Evolutionary conservation across 2,113 vertebrate genomes (phyloP).

Genomic region (Furnarius figulus): DNA sequence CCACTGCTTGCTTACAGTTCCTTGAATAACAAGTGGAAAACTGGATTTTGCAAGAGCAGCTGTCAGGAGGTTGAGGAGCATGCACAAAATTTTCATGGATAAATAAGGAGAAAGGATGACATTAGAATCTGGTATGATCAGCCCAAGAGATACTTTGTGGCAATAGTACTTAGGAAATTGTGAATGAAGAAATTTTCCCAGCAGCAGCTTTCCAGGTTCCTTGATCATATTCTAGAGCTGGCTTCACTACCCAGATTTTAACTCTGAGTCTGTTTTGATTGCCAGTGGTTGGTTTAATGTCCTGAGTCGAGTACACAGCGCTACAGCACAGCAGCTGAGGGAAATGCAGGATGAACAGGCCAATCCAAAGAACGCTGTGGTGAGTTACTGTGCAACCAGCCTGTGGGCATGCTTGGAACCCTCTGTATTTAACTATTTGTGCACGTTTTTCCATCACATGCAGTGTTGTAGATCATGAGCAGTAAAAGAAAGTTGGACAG

Average conservation of each 20-base stretch:
- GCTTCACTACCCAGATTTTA: not conserved
- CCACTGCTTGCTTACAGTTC: not conserved
- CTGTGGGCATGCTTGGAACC: not conserved
- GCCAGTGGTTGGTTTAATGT: constrained; percentile 89
- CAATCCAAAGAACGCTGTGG: constrained; percentile 94
- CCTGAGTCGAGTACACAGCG: constrained; percentile 86
- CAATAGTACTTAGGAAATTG: constrained; percentile 6
- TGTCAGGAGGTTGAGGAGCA: not conserved
- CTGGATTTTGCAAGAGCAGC: constrained; percentile 19
- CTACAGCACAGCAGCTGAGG: constrained; percentile 86
- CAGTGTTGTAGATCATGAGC: not conserved
- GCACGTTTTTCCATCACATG: not conserved
- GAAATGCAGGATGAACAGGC: constrained; percentile 94
- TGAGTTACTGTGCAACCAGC: constrained; percentile 71
- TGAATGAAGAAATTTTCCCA: constrained; percentile 6
- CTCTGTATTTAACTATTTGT: not conserved
- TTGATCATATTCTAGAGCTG: not conserved
- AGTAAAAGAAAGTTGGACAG: not conserved
- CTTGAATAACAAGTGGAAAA: constrained; percentile 7
- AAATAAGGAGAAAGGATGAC: not conserved
- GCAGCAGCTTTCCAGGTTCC: not conserved
- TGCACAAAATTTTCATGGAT: constrained; percentile 15
- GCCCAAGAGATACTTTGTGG: not conserved
- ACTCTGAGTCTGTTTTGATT: not conserved
- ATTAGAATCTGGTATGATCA: not conserved